A percentile compares a stretch with the other conserved stretches of the same genome.
These are phyloP conservation scores for Coranthus polyacanthus DNA, from an alignment of 2,797 vertebrate species.

Conservation along the genomic window DNA sequence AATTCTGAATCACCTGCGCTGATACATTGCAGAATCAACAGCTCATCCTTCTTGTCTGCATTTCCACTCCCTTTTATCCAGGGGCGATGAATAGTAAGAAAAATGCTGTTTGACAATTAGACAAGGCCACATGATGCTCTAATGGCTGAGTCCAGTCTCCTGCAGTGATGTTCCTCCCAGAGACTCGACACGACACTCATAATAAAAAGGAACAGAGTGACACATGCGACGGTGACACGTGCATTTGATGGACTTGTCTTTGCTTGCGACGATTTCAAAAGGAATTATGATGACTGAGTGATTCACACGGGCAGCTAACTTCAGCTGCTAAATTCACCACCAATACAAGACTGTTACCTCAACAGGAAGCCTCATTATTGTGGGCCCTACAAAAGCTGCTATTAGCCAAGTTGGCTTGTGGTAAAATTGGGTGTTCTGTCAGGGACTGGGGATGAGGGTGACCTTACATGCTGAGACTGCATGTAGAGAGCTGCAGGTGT, in stretches of 20 bases:
- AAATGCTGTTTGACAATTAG: slow-evolving; percentile 62
- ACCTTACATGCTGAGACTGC: slow-evolving; percentile 25
- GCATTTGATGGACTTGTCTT: slow-evolving; percentile 27
- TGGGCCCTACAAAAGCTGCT: slow-evolving; percentile 12
- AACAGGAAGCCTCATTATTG: slow-evolving; percentile 34
- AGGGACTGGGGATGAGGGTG: background rate
- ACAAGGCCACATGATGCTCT: slow-evolving; percentile 59
- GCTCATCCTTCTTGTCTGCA: slow-evolving; percentile 22
- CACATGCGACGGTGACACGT: background rate
- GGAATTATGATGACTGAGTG: slow-evolving; percentile 18
- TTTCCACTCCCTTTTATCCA: slow-evolving; percentile 33
- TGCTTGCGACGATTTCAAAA: slow-evolving; percentile 25
- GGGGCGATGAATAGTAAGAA: slow-evolving; percentile 42
- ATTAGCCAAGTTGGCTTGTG: slow-evolving; percentile 25
- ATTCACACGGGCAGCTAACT: no score
- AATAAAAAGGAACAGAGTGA: slow-evolving; percentile 37
- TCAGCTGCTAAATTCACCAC: slow-evolving; percentile 25
- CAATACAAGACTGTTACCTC: slow-evolving; percentile 36
- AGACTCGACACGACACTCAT: slow-evolving; percentile 18
- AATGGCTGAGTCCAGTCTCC: slow-evolving; percentile 41
- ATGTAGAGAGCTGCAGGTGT: slow-evolving; percentile 23
- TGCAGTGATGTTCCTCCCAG: slow-evolving; percentile 39
- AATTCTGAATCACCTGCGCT: slow-evolving; percentile 30
- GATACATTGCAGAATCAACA: slow-evolving; percentile 29
- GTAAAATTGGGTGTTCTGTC: slow-evolving; percentile 27